Conservation (phyloP, 2,888 invertebrate species). For the Athalia circularis region DNA sequence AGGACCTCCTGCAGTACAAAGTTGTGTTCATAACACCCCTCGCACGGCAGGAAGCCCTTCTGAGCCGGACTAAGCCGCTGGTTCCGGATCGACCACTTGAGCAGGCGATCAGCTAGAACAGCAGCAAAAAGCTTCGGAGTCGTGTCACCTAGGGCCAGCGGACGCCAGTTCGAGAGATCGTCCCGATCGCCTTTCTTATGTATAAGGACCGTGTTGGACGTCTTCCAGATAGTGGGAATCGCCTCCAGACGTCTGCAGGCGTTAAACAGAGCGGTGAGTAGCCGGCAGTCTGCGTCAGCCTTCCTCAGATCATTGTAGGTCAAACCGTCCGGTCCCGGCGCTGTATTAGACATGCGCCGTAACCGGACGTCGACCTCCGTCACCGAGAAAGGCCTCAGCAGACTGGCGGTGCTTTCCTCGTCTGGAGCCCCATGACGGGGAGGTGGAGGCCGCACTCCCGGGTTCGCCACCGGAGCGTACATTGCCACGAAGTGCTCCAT, state of each 20-base stretch:
- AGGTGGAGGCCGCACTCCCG: slow-evolving; percentile 4
- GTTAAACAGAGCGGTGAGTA: slow-evolving; percentile 51
- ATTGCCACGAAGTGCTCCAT: slow-evolving; percentile 13
- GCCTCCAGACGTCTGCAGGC: slow-evolving; percentile 49
- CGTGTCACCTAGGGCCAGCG: slow-evolving; percentile 59
- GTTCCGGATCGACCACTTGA: slow-evolving; percentile 51
- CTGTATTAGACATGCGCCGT: background rate
- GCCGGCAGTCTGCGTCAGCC: slow-evolving; percentile 50
- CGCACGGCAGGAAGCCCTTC: slow-evolving; percentile 64
- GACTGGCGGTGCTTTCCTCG: slow-evolving; percentile 23
- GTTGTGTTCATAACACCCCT: slow-evolving; percentile 64
- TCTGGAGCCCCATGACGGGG: background rate
- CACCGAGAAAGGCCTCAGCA: slow-evolving; percentile 22
- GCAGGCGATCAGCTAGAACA: slow-evolving; percentile 48
- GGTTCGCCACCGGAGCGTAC: slow-evolving; percentile 1
- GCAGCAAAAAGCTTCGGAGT: slow-evolving; percentile 57
- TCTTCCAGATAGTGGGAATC: slow-evolving; percentile 50
- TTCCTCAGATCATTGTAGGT: slow-evolving; percentile 50
- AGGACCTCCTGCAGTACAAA: slow-evolving; percentile 59
- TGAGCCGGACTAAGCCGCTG: slow-evolving; percentile 54
- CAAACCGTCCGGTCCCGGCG: slow-evolving; percentile 51
- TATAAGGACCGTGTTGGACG: slow-evolving; percentile 49
- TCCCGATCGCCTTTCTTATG: slow-evolving; percentile 49
- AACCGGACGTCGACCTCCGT: slow-evolving; percentile 18
- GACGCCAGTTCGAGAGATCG: slow-evolving; percentile 62